Evolutionary conservation across 2,113 vertebrate species (phyloP).

Genomic region (Octodon degus): DNA sequence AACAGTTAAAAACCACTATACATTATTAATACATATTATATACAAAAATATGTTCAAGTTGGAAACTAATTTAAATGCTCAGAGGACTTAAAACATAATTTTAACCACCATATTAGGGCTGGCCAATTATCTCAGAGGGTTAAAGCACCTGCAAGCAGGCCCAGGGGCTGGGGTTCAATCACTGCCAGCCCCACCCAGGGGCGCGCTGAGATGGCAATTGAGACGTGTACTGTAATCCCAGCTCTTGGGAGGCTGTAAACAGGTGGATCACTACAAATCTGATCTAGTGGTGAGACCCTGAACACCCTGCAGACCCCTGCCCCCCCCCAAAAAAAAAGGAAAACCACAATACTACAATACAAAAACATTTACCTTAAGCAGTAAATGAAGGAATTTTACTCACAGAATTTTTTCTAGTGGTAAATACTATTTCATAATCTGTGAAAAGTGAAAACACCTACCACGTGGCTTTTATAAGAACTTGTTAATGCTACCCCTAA

Average conservation of each 20-base stretch:
- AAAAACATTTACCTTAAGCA: not conserved
- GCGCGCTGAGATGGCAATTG: no score
- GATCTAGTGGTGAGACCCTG: no score
- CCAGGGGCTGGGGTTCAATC: no score
- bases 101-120: not conserved
- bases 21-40: not conserved
- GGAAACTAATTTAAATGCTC: slow-evolving; percentile 10
- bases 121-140: no score
- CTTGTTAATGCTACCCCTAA: not conserved
- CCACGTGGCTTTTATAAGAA: slow-evolving; percentile 39
- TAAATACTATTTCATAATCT: slow-evolving; percentile 49
- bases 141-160: no score
- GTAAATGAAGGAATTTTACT: not conserved
- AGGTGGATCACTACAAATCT: no score
- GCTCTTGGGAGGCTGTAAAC: no score
- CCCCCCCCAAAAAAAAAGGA: not conserved
- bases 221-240: no score
- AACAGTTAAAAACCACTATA: not conserved
- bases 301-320: no score
- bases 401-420: not conserved
- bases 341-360: not conserved
- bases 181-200: no score
- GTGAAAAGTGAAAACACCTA: slow-evolving; percentile 37
- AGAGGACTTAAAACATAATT: not conserved
- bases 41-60: not conserved